Conservation (phyloP, 2,888 invertebrate species). For the Suillia variegata region DNA sequence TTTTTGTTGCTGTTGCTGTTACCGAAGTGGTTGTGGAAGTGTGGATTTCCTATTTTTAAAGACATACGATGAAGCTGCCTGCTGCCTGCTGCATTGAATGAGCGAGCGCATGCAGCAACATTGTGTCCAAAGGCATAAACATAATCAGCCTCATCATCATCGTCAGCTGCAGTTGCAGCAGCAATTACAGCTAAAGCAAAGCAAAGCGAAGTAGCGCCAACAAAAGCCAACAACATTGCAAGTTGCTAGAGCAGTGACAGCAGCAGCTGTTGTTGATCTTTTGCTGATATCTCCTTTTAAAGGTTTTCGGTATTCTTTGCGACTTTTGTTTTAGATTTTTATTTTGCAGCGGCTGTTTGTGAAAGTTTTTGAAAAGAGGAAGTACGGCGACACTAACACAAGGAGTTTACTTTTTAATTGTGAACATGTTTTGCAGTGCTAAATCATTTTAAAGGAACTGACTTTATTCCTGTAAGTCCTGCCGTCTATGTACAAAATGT, state of each 20-base stretch:
- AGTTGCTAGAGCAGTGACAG: background rate
- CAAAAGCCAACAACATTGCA: background rate
- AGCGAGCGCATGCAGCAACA: too few relatives aligned
- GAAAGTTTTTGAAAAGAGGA: too few relatives aligned
- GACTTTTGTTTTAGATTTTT: constrained; percentile 32
- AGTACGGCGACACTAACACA: too few relatives aligned
- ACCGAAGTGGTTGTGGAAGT: constrained; percentile 25
- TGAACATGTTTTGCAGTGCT: too few relatives aligned
- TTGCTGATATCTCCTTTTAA: constrained; percentile 41
- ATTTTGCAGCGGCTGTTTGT: too few relatives aligned
- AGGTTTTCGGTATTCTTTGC: constrained; percentile 30
- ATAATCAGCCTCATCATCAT: constrained; percentile 38
- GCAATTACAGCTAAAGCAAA: constrained; percentile 18
- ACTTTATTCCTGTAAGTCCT: too few relatives aligned
- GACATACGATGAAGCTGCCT: too few relatives aligned
- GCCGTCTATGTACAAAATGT: too few relatives aligned
- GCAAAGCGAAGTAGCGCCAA: constrained; percentile 4
- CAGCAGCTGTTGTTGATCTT: constrained; percentile 42
- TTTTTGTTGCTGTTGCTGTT: constrained; percentile 26
- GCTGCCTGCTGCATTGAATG: constrained; percentile 35
- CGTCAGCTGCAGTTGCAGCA: constrained; percentile 23
- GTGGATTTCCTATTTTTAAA: constrained; percentile 12
- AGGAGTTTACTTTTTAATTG: too few relatives aligned
- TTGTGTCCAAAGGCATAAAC: constrained; percentile 39
- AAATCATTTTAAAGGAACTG: too few relatives aligned